Conservation (phyloP, 2,113 vertebrate species). For the Antechinus stuartii region DNA sequence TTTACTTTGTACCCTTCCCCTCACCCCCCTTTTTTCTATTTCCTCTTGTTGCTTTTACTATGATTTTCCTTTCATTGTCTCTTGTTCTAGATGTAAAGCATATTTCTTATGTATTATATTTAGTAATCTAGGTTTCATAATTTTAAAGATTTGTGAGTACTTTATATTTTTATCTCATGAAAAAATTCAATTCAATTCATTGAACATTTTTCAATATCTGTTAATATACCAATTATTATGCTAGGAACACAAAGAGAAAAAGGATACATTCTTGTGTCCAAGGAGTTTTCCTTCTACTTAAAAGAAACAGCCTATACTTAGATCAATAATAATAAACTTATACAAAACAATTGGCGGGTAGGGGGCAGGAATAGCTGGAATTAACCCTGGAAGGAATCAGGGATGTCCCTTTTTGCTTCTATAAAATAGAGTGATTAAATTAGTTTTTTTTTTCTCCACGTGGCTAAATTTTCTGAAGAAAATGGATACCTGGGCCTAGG, state of each 20-base stretch:
- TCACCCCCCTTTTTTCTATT: background rate
- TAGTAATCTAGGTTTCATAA: conserved; percentile 13
- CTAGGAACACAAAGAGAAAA: background rate
- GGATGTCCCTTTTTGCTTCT: background rate
- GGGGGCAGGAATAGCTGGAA: background rate
- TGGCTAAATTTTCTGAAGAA: background rate
- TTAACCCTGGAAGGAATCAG: background rate
- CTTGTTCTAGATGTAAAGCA: conserved; percentile 1
- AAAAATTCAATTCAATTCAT: background rate
- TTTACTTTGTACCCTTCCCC: background rate
- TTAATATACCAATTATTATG: background rate
- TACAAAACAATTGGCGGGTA: background rate
- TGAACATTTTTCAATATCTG: background rate
- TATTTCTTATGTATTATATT: conserved; percentile 9
- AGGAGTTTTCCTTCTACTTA: background rate
- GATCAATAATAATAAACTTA: background rate
- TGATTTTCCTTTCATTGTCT: no score
- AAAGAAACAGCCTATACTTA: background rate
- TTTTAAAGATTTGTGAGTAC: background rate
- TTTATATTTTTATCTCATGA: background rate
- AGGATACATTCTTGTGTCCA: background rate
- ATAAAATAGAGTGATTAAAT: background rate
- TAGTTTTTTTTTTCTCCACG: background rate
- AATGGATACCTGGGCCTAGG: background rate
- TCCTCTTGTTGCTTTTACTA: background rate